phyloP scores from a whole-genome alignment of 2,888 invertebrate species.

The Luffia ferchaultella region DNA sequence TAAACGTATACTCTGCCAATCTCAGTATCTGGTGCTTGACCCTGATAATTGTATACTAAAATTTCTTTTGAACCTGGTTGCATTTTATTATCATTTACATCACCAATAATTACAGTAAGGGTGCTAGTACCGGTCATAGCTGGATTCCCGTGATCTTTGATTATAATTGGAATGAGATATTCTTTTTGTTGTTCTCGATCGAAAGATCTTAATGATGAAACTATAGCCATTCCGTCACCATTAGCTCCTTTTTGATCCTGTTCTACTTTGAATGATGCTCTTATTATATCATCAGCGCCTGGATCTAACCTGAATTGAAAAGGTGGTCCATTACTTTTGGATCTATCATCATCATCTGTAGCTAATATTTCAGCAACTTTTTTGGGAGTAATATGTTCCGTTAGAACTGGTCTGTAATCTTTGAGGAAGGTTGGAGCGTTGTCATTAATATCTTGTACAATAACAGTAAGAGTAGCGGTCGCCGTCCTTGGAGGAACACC shows the following conservation, averaged over 20 bases:
- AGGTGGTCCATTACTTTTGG: slow-evolving; percentile 96
- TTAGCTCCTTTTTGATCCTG: slow-evolving; percentile 98
- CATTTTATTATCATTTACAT: slow-evolving; percentile 99
- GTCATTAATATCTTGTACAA: slow-evolving; percentile 95
- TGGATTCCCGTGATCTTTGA: slow-evolving; percentile 97
- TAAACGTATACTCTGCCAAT: slow-evolving; percentile 97
- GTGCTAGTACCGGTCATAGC: slow-evolving; percentile 96
- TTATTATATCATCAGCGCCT: slow-evolving; percentile 91
- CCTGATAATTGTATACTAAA: slow-evolving; percentile 96
- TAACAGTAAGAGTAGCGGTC: slow-evolving; percentile 91
- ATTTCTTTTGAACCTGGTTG: slow-evolving; percentile 97
- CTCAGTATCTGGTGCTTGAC: slow-evolving; percentile 88
- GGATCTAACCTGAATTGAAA: slow-evolving; percentile 94
- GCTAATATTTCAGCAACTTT: slow-evolving; percentile 93
- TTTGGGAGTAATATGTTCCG: slow-evolving; percentile 90
- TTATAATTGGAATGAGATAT: slow-evolving; percentile 95
- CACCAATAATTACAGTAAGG: slow-evolving; percentile 95
- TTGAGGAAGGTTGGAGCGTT: slow-evolving; percentile 93
- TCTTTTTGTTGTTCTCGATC: slow-evolving; percentile 96
- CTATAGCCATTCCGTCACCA: slow-evolving; percentile 97
- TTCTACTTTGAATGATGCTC: slow-evolving; percentile 94
- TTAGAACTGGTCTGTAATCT: slow-evolving; percentile 91
- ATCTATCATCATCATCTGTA: slow-evolving; percentile 92
- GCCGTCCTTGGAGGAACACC: slow-evolving; percentile 93
- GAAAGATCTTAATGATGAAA: slow-evolving; percentile 92